phyloP scores from a whole-genome alignment of 2,888 invertebrate species.

The Drosophila kuntzei region DNA sequence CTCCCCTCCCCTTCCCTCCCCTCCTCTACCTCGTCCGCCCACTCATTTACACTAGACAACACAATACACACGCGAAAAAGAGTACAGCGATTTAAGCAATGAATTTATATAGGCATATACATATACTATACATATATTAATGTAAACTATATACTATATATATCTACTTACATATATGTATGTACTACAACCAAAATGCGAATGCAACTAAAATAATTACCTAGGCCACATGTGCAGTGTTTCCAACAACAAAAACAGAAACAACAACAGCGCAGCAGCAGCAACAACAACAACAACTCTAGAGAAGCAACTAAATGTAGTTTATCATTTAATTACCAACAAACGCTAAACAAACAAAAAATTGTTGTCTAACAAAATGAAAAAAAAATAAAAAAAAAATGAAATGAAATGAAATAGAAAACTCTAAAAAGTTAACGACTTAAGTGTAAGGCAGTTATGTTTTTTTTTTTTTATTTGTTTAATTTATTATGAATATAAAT shows the following conservation, averaged over 20 bases:
- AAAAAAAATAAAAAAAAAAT: constrained; percentile 6
- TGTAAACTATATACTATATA: constrained; percentile 73
- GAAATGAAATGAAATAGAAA: too few species aligned
- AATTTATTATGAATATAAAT: constrained; percentile 40
- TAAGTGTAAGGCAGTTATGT: constrained; percentile 53
- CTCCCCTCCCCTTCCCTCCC: constrained; percentile 3
- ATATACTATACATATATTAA: constrained; percentile 42
- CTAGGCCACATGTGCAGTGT: constrained; percentile 46
- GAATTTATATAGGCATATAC: constrained; percentile 75
- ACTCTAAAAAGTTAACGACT: constrained; percentile 47
- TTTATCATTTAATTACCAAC: constrained; percentile 41
- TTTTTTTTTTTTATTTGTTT: constrained; percentile 38
- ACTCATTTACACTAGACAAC: constrained; percentile 14
- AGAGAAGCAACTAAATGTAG: constrained; percentile 41
- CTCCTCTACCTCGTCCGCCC: background rate
- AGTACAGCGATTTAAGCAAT: constrained; percentile 77
- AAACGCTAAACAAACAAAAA: constrained; percentile 23
- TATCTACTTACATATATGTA: constrained; percentile 58
- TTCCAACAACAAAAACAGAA: constrained; percentile 31
- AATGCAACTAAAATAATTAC: constrained; percentile 29
- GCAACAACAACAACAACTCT: constrained; percentile 15
- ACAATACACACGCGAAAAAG: constrained; percentile 29
- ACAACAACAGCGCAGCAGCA: constrained; percentile 3
- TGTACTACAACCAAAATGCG: constrained; percentile 38
- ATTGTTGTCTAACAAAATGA: constrained; percentile 62